Evolutionary conservation across 53 echinoderm and acorn worm genomes (phyloP), one percentile per base, ranked within the genome.

Genomic region (Crossaster papposus): DNA sequence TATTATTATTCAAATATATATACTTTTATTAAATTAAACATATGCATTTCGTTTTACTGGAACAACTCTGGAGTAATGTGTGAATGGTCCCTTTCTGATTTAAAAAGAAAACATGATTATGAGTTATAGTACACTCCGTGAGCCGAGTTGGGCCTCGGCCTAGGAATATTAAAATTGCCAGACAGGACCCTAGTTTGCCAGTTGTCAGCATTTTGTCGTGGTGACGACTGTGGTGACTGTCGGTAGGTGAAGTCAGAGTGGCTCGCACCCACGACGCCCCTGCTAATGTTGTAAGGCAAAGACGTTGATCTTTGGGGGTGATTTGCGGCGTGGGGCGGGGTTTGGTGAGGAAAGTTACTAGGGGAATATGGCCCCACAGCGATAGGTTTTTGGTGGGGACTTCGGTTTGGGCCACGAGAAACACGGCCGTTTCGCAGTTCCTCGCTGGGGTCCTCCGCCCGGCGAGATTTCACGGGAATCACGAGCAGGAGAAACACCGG

Each of bases 401-500:
- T 64, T 20, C 22, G 11, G 4, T 23, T 68, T 28, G 5, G 24
- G 5, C 22, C 22, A 7, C 10, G 68, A 20, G 2, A n/a, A 15
- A 2, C 55, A 55, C n/a, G 65, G 28, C 65, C 20, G 4, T 68
- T 28, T 26, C 9, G 68, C 11, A 4, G 28, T 4, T 44, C 9
- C 44, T 44, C 44, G 5, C 9, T 44, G 6, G 5, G 6, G 17
- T 71, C 5, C 29, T 6, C 72, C 72, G 30, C 24, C 30, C 13
- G n/a, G 72, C 72, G 72, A 31, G 30, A 10, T 36, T 70, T 73
- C 20, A 30, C 83, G 3, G 98, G 94, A 54, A 95, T 94, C 22
- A 81, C 84, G n/a, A 79, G 90, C 34, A 92, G 90, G 22, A 98
- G 87, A 53, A 92, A 89, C 18, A 96, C 93, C 2, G 98, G 98